phyloP scores from a whole-genome alignment of 2,888 invertebrate species.

The Bimastos eiseni region DNA sequence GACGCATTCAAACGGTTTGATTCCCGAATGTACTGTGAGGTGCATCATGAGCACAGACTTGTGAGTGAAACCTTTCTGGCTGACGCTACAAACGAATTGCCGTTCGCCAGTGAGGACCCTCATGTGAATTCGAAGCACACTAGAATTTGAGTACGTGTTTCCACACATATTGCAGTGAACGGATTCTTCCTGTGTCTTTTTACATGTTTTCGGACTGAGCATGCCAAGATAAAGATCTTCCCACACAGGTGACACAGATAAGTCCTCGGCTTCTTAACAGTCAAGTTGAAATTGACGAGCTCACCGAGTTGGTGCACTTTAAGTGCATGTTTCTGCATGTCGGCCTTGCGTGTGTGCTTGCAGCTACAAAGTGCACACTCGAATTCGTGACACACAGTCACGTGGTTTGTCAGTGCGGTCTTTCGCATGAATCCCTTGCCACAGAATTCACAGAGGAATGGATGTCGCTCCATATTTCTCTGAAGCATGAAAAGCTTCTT shows the following conservation, averaged over 20 bases:
- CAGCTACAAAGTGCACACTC: neutral
- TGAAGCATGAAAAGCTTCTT: neutral
- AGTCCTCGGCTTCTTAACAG: neutral
- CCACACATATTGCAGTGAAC: neutral
- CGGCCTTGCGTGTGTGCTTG: neutral
- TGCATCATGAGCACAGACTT: neutral
- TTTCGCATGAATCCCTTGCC: neutral
- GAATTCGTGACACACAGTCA: neutral
- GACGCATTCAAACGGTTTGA: neutral
- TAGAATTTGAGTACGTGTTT: neutral
- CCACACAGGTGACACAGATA: neutral
- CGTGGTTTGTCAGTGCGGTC: neutral
- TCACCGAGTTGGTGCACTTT: neutral
- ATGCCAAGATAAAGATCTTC: neutral
- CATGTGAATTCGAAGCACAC: neutral
- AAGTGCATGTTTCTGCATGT: neutral
- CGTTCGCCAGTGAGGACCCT: neutral
- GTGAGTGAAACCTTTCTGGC: neutral
- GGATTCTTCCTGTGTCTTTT: neutral
- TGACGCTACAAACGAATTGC: neutral
- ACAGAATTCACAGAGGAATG: conserved; percentile 15
- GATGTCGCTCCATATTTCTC: neutral
- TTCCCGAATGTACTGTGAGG: neutral
- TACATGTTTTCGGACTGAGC: neutral
- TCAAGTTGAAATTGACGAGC: neutral